Base-by-base conservation (phyloP, 2,113 vertebrate species). In the Marmota flaviventris region DNA sequence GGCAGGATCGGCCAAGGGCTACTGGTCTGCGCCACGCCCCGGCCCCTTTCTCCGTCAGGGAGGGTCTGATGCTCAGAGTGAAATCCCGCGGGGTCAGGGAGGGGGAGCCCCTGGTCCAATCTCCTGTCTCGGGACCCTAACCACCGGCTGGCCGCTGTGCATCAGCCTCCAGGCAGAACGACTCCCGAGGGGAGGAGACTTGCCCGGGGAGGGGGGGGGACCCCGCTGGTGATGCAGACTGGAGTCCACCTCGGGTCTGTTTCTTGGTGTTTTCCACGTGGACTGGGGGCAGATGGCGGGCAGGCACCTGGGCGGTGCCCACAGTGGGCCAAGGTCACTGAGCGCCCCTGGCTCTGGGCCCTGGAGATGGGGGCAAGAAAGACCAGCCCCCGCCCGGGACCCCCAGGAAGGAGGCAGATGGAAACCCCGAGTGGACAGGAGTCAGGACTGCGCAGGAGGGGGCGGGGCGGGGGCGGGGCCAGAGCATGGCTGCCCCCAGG, bases 1-100 rank as follows among this genome's bases (percentile, higher is more conserved):
- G n/a, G 16, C 29, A 25, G 34, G 27, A 37, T 32, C 73, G 34
- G 29, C 70, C 22, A 11, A 17, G 85, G 85, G 14, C 17, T 12
- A 0, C 37, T 14, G 9, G 0, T 5, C 2, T 18, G 8, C 45
- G 11, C 0, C 0, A 0, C 5, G 48, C 27, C 12, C 12, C 8
- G 3, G 32, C 8, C 14, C 63, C 48, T 32, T 82, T 5, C 24
- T 45, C 9, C 0, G n/a, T 73, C 25, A 72, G n/a, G 17, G 22
- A 27, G 11, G 34, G 9, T 34, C 48, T 22, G 29, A 17, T 29
- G 34, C 2, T 16, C 13, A 7, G 45, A 63, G 12, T 13, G 39
- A 37, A 9, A 25, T 70, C 75, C 83, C 78, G 56, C 8, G 24
- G 3, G 7, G 9, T 0, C 6, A 13, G 25, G 20, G 39, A 20